Evolutionary conservation across 2,797 vertebrate species (phyloP), one percentile per base, ranked within the genome.

Genomic region (Rallus crepitans): DNA sequence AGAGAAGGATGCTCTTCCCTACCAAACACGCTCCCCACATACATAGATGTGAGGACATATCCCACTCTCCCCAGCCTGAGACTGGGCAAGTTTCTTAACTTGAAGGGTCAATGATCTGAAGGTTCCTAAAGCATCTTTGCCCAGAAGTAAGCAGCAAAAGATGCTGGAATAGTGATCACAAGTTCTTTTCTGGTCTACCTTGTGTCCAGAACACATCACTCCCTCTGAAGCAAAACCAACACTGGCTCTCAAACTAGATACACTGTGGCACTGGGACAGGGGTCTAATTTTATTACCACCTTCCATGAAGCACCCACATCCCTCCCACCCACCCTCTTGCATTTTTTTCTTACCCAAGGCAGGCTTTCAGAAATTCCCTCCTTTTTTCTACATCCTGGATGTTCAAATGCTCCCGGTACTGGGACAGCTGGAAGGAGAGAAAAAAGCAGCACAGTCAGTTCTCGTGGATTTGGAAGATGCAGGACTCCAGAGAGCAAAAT

Each of bases 321-420:
- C 25, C 12, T 76, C 31, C 56, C 40, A 45, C 2, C 1, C 27
- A 45, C 2, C 1, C 27, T 77, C 75, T 73, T 63, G 19, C 17
- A 33, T 70, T 69, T 79, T 45, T 81, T 42, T 82, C 98, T 98
- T 97, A 99, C 99, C 98, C 98, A 86, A 99, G 97, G 95, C 99
- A 99, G 95, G 94, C 98, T 98, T 99, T 99, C 84, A 99, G 98
- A 97, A 99, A 99, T 94, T 99, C 99, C 92, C 98, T 98, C 87
- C 97, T 98, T 97, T 98, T 98, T 76, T 98, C 98, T 50, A 99
- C 99, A 91, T 99, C 98, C 50, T 98, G 96, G 87, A 99, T 98
- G 88, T 87, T 98, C 93, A 99, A 97, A 96, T 99, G 99, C 59
- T 99, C 98, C 95, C 98, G 99, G 94, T 99, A 99, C 95, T 99